Conservation (phyloP, 2,113 vertebrate genomes). For the Oostethus manadensis region DNA sequence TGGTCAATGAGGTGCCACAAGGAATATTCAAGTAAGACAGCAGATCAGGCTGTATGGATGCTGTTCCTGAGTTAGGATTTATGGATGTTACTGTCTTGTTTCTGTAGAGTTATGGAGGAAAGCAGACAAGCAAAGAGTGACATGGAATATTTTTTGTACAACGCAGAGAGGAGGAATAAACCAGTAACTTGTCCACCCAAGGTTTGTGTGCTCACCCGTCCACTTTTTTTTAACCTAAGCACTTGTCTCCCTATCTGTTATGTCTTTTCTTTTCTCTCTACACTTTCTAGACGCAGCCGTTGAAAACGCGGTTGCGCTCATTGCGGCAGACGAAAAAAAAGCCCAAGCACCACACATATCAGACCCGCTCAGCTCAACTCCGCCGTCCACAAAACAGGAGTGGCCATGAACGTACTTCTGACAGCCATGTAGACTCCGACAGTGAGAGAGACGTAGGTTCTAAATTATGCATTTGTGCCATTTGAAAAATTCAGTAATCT, state of each 20-base stretch:
- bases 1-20: slow-evolving; percentile 85
- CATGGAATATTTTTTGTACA: slow-evolving; percentile 84
- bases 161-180: slow-evolving; percentile 84
- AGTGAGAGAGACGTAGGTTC: slow-evolving; percentile 82
- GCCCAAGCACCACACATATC: slow-evolving; percentile 85
- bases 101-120: slow-evolving; percentile 81
- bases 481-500: neutral
- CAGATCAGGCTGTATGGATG: neutral
- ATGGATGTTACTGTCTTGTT: neutral
- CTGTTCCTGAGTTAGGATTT: neutral
- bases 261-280: neutral
- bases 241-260: neutral
- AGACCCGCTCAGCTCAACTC: slow-evolving; percentile 88
- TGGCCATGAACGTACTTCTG: slow-evolving; percentile 57
- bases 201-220: slow-evolving; percentile 51
- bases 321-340: slow-evolving; percentile 81
- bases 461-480: neutral
- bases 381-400: slow-evolving; percentile 67
- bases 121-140: slow-evolving; percentile 85
- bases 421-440: slow-evolving; percentile 72
- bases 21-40: slow-evolving; percentile 79
- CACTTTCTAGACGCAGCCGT: slow-evolving; percentile 70
- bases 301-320: slow-evolving; percentile 70
- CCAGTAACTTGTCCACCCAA: slow-evolving; percentile 71
- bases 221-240: neutral